phyloP scores from a whole-genome alignment of 2,797 vertebrate species.

The Prionace glauca region DNA sequence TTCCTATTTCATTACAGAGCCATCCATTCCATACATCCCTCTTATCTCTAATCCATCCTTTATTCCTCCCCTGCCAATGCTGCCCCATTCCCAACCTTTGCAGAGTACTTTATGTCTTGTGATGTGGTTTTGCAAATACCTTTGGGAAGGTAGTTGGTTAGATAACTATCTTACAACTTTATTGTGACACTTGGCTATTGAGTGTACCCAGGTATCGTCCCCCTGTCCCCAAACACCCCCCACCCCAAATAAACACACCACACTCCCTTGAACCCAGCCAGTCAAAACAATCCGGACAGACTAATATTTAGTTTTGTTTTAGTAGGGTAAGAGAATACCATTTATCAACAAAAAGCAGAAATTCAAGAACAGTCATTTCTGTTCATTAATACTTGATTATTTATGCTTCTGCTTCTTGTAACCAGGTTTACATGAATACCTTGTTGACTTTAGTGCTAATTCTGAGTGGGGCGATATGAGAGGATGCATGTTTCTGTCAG shows the following conservation, averaged over 20 bases:
- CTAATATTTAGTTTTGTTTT: not conserved
- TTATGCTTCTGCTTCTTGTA: not conserved
- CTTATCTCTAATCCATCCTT: not conserved
- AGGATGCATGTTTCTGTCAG: not conserved
- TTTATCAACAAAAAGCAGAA: slow-evolving; percentile 12
- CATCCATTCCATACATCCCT: not conserved
- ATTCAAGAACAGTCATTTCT: not conserved
- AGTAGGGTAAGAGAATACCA: not conserved
- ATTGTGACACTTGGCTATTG: not conserved
- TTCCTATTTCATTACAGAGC: not conserved
- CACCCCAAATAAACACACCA: not conserved
- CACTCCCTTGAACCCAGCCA: not conserved
- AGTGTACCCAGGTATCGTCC: not conserved
- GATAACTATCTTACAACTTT: not conserved
- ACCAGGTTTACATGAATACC: not conserved
- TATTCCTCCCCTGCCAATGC: not conserved
- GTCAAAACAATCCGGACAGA: not conserved
- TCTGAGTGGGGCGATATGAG: not conserved
- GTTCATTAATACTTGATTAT: not conserved
- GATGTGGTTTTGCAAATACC: not conserved
- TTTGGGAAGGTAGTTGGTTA: not conserved
- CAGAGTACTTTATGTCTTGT: not conserved
- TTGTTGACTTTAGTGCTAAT: not conserved
- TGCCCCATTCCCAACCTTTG: not conserved
- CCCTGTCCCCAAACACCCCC: too few relatives aligned